Evolutionary conservation across 2,888 invertebrate species (phyloP).

Genomic region (Euproctis similis): DNA sequence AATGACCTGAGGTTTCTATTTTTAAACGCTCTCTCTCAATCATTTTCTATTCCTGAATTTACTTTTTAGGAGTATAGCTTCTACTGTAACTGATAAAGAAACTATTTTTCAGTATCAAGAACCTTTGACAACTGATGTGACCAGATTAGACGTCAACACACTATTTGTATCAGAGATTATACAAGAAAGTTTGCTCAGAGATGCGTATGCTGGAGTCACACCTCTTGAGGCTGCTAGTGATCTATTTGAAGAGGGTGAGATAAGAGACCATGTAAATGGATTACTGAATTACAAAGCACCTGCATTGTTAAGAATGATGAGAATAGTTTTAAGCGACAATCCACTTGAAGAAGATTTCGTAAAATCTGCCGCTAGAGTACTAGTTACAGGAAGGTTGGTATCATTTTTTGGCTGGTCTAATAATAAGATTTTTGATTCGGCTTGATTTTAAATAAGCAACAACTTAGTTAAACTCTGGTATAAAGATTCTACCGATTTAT

Average conservation of each 20-base stretch:
- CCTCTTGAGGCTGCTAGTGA: constrained; percentile 30
- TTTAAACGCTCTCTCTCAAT: too few species aligned
- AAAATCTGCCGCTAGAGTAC: constrained; percentile 31
- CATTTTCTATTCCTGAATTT: too few species aligned
- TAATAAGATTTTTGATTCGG: not conserved
- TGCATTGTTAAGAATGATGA: constrained; percentile 48
- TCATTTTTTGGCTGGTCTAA: constrained; percentile 20
- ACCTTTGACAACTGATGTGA: constrained; percentile 21
- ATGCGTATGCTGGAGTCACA: constrained; percentile 31
- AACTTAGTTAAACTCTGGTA: too few species aligned
- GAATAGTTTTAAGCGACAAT: constrained; percentile 31
- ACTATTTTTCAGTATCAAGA: constrained; percentile 40
- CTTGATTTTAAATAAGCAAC: too few species aligned
- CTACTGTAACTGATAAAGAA: too few species aligned
- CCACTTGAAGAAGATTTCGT: constrained; percentile 35
- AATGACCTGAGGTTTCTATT: too few species aligned
- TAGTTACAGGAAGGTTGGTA: constrained; percentile 39
- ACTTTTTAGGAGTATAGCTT: too few species aligned
- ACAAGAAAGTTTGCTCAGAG: constrained; percentile 52
- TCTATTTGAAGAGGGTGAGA: constrained; percentile 35
- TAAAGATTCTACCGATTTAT: too few species aligned
- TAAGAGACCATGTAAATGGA: constrained; percentile 40
- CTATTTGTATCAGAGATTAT: constrained; percentile 55
- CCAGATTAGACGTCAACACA: constrained; percentile 46
- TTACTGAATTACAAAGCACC: constrained; percentile 50